phyloP scores from a whole-genome alignment of 2,797 vertebrate genomes.

The Gobionotothen gibberifrons region DNA sequence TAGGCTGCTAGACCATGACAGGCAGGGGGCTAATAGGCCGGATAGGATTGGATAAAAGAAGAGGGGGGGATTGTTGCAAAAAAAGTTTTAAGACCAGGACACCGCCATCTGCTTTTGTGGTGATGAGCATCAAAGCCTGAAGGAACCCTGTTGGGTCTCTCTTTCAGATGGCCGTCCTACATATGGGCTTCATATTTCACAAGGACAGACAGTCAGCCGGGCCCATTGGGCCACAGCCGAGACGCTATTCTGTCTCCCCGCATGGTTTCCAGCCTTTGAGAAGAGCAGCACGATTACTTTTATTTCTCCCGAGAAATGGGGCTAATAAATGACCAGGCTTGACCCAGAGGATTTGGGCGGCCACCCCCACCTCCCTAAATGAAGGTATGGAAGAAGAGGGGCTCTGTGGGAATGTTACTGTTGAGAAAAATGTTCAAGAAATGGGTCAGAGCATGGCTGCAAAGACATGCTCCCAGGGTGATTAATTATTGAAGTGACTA shows the following conservation, averaged over 20 bases:
- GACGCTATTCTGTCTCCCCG: constrained; percentile 71
- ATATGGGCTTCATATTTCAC: constrained; percentile 87
- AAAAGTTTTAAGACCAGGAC: constrained; percentile 78
- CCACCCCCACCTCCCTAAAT: constrained; percentile 60
- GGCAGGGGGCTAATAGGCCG: constrained; percentile 85
- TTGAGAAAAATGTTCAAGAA: constrained; percentile 76
- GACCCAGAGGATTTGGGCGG: constrained; percentile 74
- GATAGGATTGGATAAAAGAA: constrained; percentile 80
- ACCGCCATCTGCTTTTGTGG: constrained; percentile 87
- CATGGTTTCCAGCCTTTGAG: constrained; percentile 77
- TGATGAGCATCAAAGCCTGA: constrained; percentile 85
- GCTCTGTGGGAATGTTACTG: constrained; percentile 70
- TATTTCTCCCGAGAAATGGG: constrained; percentile 80
- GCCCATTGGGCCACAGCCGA: constrained; percentile 69
- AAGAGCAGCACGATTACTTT: constrained; percentile 74
- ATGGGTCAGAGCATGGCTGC: constrained; percentile 83
- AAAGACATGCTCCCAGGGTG: constrained; percentile 80
- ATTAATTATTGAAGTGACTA: constrained; percentile 89
- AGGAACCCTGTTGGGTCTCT: constrained; percentile 82
- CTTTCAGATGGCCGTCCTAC: constrained; percentile 82
- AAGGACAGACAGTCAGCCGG: constrained; percentile 75
- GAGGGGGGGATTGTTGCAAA: constrained; percentile 48
- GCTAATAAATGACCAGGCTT: constrained; percentile 83
- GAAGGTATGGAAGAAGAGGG: constrained; percentile 54
- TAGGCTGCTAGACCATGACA: constrained; percentile 76